Conservation (phyloP, 2,888 invertebrate species). For the Pristionchus fissidentatus region DNA sequence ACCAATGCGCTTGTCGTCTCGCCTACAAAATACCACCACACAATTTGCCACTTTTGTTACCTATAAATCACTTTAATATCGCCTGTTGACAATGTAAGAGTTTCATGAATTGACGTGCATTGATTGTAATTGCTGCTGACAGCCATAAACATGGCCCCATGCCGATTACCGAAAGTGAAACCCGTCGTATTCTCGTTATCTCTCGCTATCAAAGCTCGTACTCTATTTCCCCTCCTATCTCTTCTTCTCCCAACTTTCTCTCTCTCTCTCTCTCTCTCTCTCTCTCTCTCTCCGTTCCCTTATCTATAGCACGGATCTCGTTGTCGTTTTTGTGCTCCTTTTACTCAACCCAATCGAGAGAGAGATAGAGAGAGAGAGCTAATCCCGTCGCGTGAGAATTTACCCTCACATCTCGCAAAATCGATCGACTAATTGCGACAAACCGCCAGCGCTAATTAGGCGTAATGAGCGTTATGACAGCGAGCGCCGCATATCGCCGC, state of each 20-base stretch:
- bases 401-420: neutral
- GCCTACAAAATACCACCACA: too few species aligned
- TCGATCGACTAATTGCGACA: neutral
- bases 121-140: too few species aligned
- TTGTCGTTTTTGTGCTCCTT: slow-evolving; percentile 4
- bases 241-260: neutral
- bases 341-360: neutral
- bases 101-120: too few species aligned
- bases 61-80: neutral
- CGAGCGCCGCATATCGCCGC: neutral
- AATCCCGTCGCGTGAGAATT: slow-evolving; percentile 5
- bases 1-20: too few species aligned
- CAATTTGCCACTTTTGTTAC: too few species aligned
- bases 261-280: too few species aligned
- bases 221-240: too few species aligned
- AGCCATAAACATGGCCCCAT: too few species aligned
- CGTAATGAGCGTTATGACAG: neutral
- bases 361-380: too few species aligned
- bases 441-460: neutral
- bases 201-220: too few species aligned
- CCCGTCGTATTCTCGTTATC: neutral
- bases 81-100: too few species aligned
- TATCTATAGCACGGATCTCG: neutral
- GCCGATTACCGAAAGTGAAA: slow-evolving; percentile 11
- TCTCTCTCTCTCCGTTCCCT: slow-evolving; percentile 10